Evolutionary conservation across 2,797 vertebrate genomes (phyloP), one percentile per base, ranked within the genome.

Genomic region (Catamblyrhynchus diadema): DNA sequence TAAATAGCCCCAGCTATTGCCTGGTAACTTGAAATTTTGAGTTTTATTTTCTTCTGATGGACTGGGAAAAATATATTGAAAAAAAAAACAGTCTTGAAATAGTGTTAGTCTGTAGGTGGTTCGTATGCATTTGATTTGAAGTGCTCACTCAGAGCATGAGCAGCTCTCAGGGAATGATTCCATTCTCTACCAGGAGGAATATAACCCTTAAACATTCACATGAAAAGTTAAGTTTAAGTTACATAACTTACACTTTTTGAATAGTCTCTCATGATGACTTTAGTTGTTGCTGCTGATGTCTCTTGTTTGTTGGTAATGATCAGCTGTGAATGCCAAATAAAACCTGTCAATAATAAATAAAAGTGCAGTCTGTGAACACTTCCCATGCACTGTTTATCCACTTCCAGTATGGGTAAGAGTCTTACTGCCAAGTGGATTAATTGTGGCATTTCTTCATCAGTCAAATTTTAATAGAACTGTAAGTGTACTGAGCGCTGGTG

Each of bases 51-150:
- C 72, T 69, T 78, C 51, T 77, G 51, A 45, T 66, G 37, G 50
- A 39, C 45, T 75, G 65, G 50, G 77, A 80, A 57, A 44, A 66
- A 59, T 28, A 50, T 45, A 53, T 50, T 75, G 87, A 86, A 28
- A 89, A 91, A 91, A 69, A 88, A 93, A 50, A 61, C 61, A 47
- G 18, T 65, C 70, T 78, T 83, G 72, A 92, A 88, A 85, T 94
- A 74, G 53, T 75, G 75, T 56, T 59, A 53, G 65, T 89, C 91
- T 82, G 87, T 95, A 94, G 85, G 93, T 90, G 92, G 72, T 72
- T 96, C 8, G 8, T 78, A 41, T 86, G 54, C 72, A 72, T 42
- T 56, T 69, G 81, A 62, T 92, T 74, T 88, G 71, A 72, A 94
- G 61, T 30, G 42, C 69, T 92, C 41, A 12, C 50, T 93, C n/a